A percentile compares a stretch with the other conserved stretches of the same genome.
phyloP scores from a whole-genome alignment of 2,797 vertebrate species.

The Rallus crepitans region DNA sequence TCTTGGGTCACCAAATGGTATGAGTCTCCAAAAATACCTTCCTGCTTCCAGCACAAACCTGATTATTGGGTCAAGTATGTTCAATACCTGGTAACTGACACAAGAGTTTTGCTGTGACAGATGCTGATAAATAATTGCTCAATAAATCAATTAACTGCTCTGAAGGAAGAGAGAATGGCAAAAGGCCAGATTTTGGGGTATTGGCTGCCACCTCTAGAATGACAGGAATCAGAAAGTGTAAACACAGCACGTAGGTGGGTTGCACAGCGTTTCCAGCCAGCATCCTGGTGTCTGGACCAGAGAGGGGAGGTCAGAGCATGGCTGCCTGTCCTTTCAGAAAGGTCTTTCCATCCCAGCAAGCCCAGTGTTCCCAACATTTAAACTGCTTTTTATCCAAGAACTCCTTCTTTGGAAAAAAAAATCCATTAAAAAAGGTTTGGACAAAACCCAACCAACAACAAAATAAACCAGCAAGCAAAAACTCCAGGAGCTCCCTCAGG shows the following conservation, averaged over 20 bases:
- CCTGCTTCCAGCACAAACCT: neutral
- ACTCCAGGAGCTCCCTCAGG: neutral
- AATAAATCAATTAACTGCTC: neutral
- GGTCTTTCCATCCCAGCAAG: neutral
- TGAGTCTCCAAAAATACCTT: neutral
- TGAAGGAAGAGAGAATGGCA: neutral
- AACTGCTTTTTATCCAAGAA: neutral
- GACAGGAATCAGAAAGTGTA: neutral
- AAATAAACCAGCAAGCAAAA: neutral
- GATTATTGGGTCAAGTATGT: neutral
- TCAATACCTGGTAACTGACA: neutral
- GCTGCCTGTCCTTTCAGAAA: neutral
- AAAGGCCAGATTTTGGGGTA: neutral
- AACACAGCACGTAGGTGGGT: accelerated
- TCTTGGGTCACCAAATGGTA: neutral
- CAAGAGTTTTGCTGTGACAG: neutral
- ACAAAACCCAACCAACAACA: neutral
- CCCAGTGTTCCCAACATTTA: neutral
- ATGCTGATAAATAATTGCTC: neutral
- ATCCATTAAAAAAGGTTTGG: neutral
- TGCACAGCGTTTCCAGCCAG: neutral
- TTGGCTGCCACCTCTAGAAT: neutral
- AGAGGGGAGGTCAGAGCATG: neutral
- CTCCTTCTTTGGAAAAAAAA: neutral
- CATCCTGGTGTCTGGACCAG: neutral